Percentiles rank a stretch among this genome's conserved stretches.
phyloP scores from a whole-genome alignment of 2,888 invertebrate species.

The Drosophila prolongata region DNA sequence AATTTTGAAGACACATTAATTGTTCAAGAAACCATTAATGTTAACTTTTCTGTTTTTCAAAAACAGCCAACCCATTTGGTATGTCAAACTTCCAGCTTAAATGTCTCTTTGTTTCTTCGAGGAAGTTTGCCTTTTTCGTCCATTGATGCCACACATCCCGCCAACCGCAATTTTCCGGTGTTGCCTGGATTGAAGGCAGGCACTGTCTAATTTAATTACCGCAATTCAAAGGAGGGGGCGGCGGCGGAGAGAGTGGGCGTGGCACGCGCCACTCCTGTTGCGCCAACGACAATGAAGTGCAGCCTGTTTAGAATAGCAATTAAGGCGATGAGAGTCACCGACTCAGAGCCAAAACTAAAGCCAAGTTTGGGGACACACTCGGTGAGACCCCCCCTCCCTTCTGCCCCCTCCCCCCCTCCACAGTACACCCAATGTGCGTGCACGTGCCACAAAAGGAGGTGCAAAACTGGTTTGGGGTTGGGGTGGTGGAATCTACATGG shows the following conservation, averaged over 20 bases:
- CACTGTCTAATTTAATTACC: slow-evolving; percentile 38
- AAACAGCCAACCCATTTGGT: neutral
- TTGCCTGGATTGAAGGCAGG: slow-evolving; percentile 13
- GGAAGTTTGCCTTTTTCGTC: neutral
- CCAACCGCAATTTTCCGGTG: slow-evolving; percentile 19
- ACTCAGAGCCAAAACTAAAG: slow-evolving; percentile 20
- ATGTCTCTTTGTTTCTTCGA: neutral
- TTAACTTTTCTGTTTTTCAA: too few species aligned
- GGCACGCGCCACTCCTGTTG: slow-evolving; percentile 31
- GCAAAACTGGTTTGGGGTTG: neutral
- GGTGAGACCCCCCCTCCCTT: neutral
- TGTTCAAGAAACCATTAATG: too few species aligned
- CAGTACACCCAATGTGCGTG: slow-evolving; percentile 27
- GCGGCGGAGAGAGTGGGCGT: slow-evolving; percentile 16
- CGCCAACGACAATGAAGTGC: slow-evolving; percentile 66
- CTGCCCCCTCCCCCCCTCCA: neutral
- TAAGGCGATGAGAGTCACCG: slow-evolving; percentile 53
- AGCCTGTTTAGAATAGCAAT: slow-evolving; percentile 76
- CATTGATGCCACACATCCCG: slow-evolving; percentile 1
- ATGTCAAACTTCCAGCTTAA: neutral
- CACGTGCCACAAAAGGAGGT: slow-evolving; percentile 36
- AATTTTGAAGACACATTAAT: too few species aligned
- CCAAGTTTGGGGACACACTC: slow-evolving; percentile 29
- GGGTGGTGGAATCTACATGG: neutral
- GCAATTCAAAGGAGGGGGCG: slow-evolving; percentile 7